Evolutionary conservation across 2,797 vertebrate species (phyloP).

Genomic region (Selene dorsalis): DNA sequence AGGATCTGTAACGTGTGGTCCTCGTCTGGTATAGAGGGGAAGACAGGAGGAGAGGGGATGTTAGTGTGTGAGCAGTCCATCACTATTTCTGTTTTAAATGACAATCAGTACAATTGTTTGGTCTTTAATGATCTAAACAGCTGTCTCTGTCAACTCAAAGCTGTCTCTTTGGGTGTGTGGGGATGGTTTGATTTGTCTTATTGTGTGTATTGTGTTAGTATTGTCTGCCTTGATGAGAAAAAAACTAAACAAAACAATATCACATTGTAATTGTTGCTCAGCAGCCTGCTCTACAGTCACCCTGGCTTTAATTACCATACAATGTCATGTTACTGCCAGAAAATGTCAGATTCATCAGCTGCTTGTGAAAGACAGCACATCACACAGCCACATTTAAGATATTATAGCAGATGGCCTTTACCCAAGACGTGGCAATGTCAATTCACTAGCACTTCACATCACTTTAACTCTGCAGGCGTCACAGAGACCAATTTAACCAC

Average conservation of each 20-base stretch:
- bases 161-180: neutral
- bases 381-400: neutral
- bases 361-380: neutral
- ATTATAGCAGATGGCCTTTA: neutral
- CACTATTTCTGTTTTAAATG: constrained; percentile 21
- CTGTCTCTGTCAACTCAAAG: too few relatives aligned
- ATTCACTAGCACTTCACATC: neutral
- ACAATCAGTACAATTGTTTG: neutral
- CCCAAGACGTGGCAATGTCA: neutral
- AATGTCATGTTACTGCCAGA: neutral
- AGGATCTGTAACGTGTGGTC: constrained; percentile 86
- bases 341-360: constrained; percentile 9
- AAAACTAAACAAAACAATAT: neutral
- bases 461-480: neutral
- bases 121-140: constrained; percentile 21
- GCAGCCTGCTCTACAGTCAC: neutral
- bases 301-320: constrained; percentile 5
- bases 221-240: too few relatives aligned
- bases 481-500: neutral
- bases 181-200: neutral
- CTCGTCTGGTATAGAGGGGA: constrained; percentile 58
- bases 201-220: neutral
- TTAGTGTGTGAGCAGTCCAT: constrained; percentile 8
- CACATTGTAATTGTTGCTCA: neutral
- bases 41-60: constrained; percentile 2